Conservation (phyloP, 2,888 invertebrate genomes). For the Dicranocentrus wangi region DNA sequence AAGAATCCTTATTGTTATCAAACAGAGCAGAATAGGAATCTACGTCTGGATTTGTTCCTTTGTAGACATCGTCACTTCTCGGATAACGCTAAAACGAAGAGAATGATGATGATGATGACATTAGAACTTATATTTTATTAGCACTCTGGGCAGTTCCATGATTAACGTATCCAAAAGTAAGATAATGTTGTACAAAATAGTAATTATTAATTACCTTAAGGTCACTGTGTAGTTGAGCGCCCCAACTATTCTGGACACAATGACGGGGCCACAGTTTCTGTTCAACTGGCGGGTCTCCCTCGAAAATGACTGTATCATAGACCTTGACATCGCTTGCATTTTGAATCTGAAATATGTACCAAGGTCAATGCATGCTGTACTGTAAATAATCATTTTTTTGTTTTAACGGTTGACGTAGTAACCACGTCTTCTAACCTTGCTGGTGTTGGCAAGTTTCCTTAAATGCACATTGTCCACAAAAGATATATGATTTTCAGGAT, state of each 20-base stretch:
- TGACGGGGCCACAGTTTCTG: conserved; percentile 97
- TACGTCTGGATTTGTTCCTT: conserved; percentile 94
- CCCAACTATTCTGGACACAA: conserved; percentile 96
- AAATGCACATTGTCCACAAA: conserved; percentile 93
- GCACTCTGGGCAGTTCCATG: not conserved
- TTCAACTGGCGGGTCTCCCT: conserved; percentile 83
- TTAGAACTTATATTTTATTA: not conserved
- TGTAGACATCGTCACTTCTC: conserved; percentile 86
- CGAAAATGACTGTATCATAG: conserved; percentile 94
- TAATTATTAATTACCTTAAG: conserved; percentile 78
- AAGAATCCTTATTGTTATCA: conserved; percentile 94
- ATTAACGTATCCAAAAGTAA: no score
- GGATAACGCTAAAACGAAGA: not conserved
- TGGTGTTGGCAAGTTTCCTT: conserved; percentile 83
- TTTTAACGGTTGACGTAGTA: no score
- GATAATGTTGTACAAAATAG: no score
- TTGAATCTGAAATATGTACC: conserved; percentile 78
- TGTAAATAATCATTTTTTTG: no score
- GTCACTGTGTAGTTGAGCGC: conserved; percentile 92
- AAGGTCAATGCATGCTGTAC: no score
- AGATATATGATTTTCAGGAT: conserved; percentile 95
- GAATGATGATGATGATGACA: not conserved
- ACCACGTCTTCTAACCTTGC: no score
- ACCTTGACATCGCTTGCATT: conserved; percentile 84
- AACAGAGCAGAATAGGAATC: conserved; percentile 99